Percentiles rank a stretch among this genome's conserved stretches.
phyloP scores from a whole-genome alignment of 2,113 vertebrate species.

The Rhinichthys klamathensis region DNA sequence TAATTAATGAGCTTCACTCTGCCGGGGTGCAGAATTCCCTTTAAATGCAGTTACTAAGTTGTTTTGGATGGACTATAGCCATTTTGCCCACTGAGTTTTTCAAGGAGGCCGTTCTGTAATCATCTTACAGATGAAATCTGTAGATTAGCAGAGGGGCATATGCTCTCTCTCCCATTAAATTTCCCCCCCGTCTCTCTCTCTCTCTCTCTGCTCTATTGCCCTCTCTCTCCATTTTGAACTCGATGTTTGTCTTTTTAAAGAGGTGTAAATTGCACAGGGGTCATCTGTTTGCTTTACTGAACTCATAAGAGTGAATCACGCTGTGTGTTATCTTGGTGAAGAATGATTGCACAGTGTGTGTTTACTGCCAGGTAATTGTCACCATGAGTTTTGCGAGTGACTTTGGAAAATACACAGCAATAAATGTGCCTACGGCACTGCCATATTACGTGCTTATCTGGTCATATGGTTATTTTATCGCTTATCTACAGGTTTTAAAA shows the following conservation, averaged over 20 bases:
- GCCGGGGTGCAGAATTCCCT: conserved; percentile 18
- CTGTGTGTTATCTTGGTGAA: conserved; percentile 23
- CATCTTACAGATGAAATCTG: conserved; percentile 45
- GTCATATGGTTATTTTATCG: not conserved
- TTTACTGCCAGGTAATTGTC: not conserved
- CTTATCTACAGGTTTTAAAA: conserved; percentile 20
- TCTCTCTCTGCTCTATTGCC: not conserved
- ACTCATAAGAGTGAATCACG: conserved; percentile 27
- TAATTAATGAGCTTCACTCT: conserved; percentile 33
- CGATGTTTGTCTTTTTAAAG: conserved; percentile 33
- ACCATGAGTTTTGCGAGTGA: conserved; percentile 8
- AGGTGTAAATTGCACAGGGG: conserved; percentile 37
- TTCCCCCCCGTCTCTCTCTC: not conserved
- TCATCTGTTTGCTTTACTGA: conserved; percentile 11
- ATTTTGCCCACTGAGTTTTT: conserved; percentile 35
- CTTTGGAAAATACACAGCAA: conserved; percentile 9
- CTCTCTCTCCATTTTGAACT: conserved; percentile 8
- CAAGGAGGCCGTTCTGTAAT: conserved; percentile 46
- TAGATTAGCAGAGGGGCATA: conserved; percentile 52
- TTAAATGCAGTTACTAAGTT: conserved; percentile 31
- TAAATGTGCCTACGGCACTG: not conserved
- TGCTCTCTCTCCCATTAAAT: conserved; percentile 33
- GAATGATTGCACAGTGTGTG: not conserved
- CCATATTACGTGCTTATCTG: conserved; percentile 24
- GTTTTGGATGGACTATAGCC: conserved; percentile 15